Evolutionary conservation across 2,113 vertebrate species (phyloP), one percentile per base, ranked within the genome.

Genomic region (Dicaeum eximium): DNA sequence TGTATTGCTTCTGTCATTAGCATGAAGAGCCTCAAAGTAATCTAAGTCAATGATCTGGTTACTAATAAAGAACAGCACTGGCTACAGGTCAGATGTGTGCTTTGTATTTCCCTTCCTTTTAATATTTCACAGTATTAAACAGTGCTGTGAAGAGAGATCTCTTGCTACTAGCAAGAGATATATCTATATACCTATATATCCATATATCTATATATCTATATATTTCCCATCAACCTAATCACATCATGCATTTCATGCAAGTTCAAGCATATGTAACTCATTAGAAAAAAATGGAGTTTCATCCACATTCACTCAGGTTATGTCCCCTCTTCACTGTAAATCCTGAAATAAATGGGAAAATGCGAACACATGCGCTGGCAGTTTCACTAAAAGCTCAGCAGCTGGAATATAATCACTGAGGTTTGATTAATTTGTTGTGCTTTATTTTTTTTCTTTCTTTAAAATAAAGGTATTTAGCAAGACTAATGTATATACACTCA

Each of bases 1-100:
- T 97, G 83, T 77, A 92, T 60, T 85, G 35, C 64, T 84, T 45
- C 77, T 96, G 80, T 88, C 79, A 92, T 97, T 92, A 94, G 20
- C 2, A 0, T 80, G 64, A 94, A 80, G 21, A 86, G 11, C 66
- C 42, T 81, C 53, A 42, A 90, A 97, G 47, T 78, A 90, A 95
- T 89, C 90, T 86, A 86, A 97, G 67, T 38, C 60, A 88, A 47
- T 71, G 50, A 81, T 82, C 69, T 96, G 66, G 84, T 92, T 96
- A 65, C 84, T 89, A 93, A 95, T 62, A 88, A 80, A 91, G 56
- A 95, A 31, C 54, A 93, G 72, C 24, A 72, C 25, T 19, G 10
- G 35, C 74, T 90, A 84, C 19, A 91, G 57, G 30, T 89, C 88
- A 95, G 60, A 65, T 12, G 10, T 30, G 6, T 4, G 3, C 57